Conservation (phyloP, 2,797 vertebrate genomes). For the Cheracebus regulus region DNA sequence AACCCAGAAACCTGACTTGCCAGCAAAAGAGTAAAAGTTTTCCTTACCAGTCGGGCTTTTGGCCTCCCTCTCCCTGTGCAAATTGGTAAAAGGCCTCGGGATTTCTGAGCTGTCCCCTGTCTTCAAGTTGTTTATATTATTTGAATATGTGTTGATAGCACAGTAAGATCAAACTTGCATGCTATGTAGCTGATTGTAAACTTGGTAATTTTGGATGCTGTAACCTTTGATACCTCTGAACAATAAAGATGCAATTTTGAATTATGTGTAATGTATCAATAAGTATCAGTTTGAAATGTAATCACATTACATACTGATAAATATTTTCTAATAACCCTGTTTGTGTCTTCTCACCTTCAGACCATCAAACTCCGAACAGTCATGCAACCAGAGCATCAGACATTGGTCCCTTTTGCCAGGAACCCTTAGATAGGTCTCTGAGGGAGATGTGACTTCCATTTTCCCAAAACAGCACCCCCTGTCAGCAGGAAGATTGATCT, state of each 20-base stretch:
- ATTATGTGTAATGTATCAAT: background rate
- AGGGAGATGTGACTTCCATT: background rate
- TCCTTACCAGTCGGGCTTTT: too few species aligned
- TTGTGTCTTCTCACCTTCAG: too few species aligned
- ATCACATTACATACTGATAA: too few species aligned
- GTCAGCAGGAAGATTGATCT: background rate
- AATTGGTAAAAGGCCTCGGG: too few species aligned
- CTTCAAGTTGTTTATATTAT: background rate
- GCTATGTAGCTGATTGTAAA: constrained; percentile 23
- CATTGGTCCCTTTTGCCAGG: background rate
- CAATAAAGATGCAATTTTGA: constrained; percentile 7
- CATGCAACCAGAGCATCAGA: background rate
- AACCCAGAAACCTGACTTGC: too few species aligned
- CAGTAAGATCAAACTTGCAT: background rate
- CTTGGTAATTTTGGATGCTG: constrained; percentile 13
- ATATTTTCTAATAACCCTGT: too few species aligned
- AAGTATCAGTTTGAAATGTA: too few species aligned
- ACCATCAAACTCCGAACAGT: too few species aligned
- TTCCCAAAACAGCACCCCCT: background rate
- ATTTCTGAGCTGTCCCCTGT: background rate
- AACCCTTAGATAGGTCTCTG: background rate
- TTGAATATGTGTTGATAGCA: constrained; percentile 17
- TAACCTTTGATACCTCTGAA: background rate
- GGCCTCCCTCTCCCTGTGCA: too few species aligned
- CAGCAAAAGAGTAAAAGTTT: too few species aligned